Evolutionary conservation across 2,113 vertebrate genomes (phyloP).

Genomic region (Chaetorhynchus papuensis): DNA sequence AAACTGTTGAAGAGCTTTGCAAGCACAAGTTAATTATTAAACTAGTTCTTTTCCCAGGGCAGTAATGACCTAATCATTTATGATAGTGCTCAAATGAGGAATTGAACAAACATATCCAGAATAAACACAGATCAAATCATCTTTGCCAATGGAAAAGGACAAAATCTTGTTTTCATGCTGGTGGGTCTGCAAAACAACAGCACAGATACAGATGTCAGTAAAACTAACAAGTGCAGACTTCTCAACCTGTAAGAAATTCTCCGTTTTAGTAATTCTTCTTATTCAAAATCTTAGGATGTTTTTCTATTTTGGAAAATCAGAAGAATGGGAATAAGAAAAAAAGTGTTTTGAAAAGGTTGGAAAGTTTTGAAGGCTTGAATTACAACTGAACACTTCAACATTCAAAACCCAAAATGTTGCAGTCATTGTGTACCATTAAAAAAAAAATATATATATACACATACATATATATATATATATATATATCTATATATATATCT

Average conservation of each 20-base stretch:
- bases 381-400: background rate
- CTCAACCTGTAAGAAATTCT: background rate
- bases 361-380: background rate
- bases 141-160: constrained; percentile 5
- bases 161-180: background rate
- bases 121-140: background rate
- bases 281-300: background rate
- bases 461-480: no score
- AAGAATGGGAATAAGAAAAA: background rate
- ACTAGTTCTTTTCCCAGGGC: background rate
- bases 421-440: background rate
- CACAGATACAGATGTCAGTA: background rate
- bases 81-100: background rate
- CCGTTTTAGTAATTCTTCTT: background rate
- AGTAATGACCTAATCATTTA: constrained; percentile 28
- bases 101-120: constrained; percentile 31
- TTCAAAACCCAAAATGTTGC: background rate
- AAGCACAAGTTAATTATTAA: constrained; percentile 36
- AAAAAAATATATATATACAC: no score
- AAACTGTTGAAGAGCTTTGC: background rate
- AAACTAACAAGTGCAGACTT: background rate
- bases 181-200: background rate
- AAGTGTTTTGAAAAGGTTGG: background rate
- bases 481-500: no score
- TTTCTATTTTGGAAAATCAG: background rate